phyloP scores from a whole-genome alignment of 2,113 vertebrate genomes.

The Perca schrenkii region DNA sequence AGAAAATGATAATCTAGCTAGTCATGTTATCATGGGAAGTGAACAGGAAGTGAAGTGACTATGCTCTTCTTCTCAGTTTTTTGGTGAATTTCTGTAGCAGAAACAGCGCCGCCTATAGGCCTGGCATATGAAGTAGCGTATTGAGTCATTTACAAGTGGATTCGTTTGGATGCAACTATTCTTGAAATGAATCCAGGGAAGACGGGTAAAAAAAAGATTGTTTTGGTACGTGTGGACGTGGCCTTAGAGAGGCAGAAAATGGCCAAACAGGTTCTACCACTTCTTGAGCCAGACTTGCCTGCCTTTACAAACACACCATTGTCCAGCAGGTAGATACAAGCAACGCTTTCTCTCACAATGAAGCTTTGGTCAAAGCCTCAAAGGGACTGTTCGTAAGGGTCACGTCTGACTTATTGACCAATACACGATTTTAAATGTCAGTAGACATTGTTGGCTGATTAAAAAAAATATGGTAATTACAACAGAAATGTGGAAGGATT shows the following conservation, averaged over 20 bases:
- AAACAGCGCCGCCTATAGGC: too few species aligned
- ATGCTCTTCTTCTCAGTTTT: too few species aligned
- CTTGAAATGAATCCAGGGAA: too few species aligned
- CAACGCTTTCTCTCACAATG: not conserved
- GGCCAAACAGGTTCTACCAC: constrained; percentile 64
- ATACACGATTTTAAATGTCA: not conserved
- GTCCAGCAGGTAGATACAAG: constrained; percentile 41
- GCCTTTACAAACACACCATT: constrained; percentile 63
- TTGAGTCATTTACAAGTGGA: too few species aligned
- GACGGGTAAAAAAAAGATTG: too few species aligned
- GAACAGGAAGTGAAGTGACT: too few species aligned
- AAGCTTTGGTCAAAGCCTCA: not conserved
- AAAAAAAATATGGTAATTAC: not conserved
- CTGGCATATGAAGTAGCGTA: too few species aligned
- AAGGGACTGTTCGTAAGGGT: not conserved
- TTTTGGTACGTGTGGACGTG: too few species aligned
- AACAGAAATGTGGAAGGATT: not conserved
- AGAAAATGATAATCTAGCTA: too few species aligned
- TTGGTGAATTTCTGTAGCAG: too few species aligned
- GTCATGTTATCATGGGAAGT: too few species aligned
- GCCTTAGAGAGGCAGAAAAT: constrained; percentile 18
- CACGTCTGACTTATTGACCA: not conserved
- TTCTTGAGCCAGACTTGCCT: constrained; percentile 48
- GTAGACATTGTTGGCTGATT: not conserved
- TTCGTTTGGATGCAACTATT: too few species aligned